phyloP scores from a whole-genome alignment of 2,113 vertebrate genomes.

The Brienomyrus brachyistius region DNA sequence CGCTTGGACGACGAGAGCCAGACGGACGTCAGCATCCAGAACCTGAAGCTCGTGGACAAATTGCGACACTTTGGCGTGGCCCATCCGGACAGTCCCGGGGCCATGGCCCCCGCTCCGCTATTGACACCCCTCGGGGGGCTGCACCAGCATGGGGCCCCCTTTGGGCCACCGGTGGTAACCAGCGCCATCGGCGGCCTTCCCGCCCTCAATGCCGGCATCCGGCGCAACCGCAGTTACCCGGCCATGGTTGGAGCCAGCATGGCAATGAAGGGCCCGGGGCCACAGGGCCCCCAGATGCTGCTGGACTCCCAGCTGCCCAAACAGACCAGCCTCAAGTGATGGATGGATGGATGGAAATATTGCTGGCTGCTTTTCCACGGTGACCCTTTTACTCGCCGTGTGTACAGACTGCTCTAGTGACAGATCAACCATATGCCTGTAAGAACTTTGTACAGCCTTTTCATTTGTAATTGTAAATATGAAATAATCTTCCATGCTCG shows the following conservation, averaged over 20 bases:
- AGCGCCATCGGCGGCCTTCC: slow-evolving; percentile 70
- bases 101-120: slow-evolving; percentile 47
- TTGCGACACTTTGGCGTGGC: slow-evolving; percentile 76
- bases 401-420: slow-evolving; percentile 44
- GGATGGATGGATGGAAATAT: neutral
- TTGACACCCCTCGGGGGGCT: slow-evolving; percentile 59
- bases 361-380: slow-evolving; percentile 15
- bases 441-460: slow-evolving; percentile 30
- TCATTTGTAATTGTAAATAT: slow-evolving; percentile 33
- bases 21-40: slow-evolving; percentile 75
- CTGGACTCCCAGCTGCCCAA: slow-evolving; percentile 69
- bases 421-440: slow-evolving; percentile 72
- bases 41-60: slow-evolving; percentile 90
- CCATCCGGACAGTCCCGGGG: slow-evolving; percentile 55
- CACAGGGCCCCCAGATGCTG: slow-evolving; percentile 72
- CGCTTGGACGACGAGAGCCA: slow-evolving; percentile 70
- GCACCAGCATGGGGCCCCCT: slow-evolving; percentile 52
- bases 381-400: neutral
- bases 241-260: slow-evolving; percentile 95
- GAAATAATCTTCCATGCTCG: slow-evolving; percentile 20
- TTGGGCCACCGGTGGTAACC: slow-evolving; percentile 61
- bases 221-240: slow-evolving; percentile 89
- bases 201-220: slow-evolving; percentile 72
- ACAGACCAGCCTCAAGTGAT: slow-evolving; percentile 66
- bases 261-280: slow-evolving; percentile 85